Percentiles rank a stretch among this genome's conserved stretches.
Conservation (phyloP, 2,113 vertebrate genomes). For the Strigops habroptila region DNA sequence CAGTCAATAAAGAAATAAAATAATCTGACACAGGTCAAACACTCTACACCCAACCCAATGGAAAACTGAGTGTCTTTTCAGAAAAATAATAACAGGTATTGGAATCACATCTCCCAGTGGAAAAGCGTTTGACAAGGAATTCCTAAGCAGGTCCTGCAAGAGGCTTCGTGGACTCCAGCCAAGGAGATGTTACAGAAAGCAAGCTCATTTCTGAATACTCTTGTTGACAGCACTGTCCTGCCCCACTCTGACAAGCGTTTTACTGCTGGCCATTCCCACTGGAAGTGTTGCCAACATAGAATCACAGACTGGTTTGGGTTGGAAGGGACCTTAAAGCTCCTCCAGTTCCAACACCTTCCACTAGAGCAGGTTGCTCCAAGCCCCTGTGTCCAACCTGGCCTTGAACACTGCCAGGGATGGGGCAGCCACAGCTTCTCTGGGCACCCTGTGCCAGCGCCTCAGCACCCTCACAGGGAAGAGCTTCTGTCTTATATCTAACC, state of each 20-base stretch:
- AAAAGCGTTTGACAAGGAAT: background rate
- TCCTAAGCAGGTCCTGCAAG: background rate
- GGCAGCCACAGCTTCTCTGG: background rate
- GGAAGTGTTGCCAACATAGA: background rate
- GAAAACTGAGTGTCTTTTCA: background rate
- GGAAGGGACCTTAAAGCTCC: background rate
- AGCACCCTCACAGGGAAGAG: background rate
- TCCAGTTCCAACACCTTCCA: background rate
- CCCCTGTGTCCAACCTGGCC: no score
- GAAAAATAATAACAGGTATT: background rate
- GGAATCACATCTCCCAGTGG: background rate
- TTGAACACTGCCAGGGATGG: no score
- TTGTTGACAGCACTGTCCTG: background rate
- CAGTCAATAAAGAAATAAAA: background rate
- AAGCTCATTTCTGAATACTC: background rate
- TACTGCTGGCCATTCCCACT: background rate
- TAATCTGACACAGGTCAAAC: background rate
- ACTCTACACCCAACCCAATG: background rate
- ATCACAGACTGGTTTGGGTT: background rate
- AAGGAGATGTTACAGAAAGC: background rate
- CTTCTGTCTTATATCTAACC: background rate
- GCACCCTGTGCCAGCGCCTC: background rate
- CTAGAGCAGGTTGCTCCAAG: background rate
- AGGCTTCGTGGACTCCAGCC: background rate
- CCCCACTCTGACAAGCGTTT: rapidly evolving